Percentiles rank a stretch among this genome's conserved stretches.
Conservation (phyloP, 2,888 invertebrate genomes). For the Slavum lentiscoides region DNA sequence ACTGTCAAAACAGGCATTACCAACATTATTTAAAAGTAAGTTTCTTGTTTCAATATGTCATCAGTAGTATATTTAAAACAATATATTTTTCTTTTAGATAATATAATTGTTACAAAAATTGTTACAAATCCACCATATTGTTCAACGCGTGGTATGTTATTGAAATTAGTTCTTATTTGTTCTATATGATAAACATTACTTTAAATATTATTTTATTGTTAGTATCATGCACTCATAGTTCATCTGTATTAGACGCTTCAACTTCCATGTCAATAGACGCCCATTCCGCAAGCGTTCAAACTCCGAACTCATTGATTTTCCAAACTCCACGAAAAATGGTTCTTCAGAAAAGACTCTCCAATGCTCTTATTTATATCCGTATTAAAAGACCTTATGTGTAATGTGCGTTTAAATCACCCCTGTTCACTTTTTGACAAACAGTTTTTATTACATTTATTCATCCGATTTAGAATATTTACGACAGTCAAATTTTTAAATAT, state of each 20-base stretch:
- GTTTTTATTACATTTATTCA: too few species aligned
- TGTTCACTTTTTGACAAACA: too few species aligned
- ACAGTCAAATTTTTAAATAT: too few species aligned
- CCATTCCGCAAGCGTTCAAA: neutral
- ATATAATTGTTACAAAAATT: neutral
- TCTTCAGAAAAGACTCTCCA: neutral
- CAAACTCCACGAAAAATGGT: neutral
- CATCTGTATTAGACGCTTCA: neutral
- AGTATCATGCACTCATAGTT: neutral
- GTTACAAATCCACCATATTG: neutral
- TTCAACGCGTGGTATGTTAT: slow-evolving; percentile 6
- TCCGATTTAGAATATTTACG: too few species aligned
- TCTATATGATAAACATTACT: neutral
- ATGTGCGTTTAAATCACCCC: too few species aligned
- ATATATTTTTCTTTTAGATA: slow-evolving; percentile 6
- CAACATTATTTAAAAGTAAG: slow-evolving; percentile 2
- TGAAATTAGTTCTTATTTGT: neutral
- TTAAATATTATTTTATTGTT: slow-evolving; percentile 1
- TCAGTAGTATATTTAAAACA: neutral
- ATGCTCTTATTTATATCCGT: neutral
- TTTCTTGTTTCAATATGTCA: neutral
- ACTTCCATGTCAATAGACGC: neutral
- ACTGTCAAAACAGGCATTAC: neutral
- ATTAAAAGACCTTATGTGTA: too few species aligned
- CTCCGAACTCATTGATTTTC: neutral